A percentile compares a stretch with the other conserved stretches of the same genome.
These are phyloP conservation scores for Nasonia vitripennis DNA, from an alignment of 1,140 invertebrate genomes.

Conservation along the genomic window DNA sequence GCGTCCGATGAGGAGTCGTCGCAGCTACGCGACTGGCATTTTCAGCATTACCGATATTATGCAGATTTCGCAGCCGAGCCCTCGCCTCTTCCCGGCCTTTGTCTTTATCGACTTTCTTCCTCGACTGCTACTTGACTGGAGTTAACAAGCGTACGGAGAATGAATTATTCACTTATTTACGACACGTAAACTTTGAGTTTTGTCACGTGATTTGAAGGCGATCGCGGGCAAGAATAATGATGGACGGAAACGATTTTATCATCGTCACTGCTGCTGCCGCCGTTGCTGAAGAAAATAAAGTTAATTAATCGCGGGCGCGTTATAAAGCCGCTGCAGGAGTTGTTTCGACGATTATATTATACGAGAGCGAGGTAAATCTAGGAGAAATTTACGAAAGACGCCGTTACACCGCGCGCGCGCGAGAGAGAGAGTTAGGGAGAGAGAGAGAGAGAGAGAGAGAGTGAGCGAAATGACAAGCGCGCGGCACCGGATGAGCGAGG, in stretches of 20 bases:
- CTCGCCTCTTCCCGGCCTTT: constrained; percentile 26
- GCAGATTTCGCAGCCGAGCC: constrained; percentile 64
- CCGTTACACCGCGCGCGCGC: no score
- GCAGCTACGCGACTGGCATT: constrained; percentile 72
- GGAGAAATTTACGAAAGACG: constrained; percentile 20
- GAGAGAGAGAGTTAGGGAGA: no score
- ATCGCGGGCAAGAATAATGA: constrained; percentile 52
- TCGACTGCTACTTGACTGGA: constrained; percentile 50
- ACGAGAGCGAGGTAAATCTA: constrained; percentile 35
- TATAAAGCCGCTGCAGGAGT: background rate
- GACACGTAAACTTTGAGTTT: constrained; percentile 64
- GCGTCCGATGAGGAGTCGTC: constrained; percentile 7
- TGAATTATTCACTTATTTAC: constrained; percentile 74
- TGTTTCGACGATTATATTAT: constrained; percentile 1
- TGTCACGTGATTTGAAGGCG: constrained; percentile 53
- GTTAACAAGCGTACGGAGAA: constrained; percentile 65
- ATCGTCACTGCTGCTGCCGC: background rate
- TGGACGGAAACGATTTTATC: constrained; percentile 48
- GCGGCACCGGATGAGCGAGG: constrained; percentile 28
- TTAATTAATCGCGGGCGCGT: background rate
- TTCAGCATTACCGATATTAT: constrained; percentile 75
- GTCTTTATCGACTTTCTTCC: constrained; percentile 40
- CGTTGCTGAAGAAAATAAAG: background rate
- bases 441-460: background rate
- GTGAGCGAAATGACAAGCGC: constrained; percentile 27